phyloP scores from a whole-genome alignment of 2,797 vertebrate species.

The Periparus ater region DNA sequence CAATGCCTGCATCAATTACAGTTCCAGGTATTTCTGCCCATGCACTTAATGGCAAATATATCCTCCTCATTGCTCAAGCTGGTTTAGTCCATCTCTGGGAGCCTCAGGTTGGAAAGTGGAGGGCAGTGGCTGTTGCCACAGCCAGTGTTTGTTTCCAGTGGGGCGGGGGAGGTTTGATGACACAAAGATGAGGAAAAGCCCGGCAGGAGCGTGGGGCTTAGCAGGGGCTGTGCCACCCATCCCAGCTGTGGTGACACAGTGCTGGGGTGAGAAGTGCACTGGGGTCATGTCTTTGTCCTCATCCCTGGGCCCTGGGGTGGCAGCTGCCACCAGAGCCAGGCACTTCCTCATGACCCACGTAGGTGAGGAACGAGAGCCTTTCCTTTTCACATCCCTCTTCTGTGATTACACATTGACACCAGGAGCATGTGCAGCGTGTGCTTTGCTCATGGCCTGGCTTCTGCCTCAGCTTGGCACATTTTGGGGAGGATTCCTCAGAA shows the following conservation, averaged over 20 bases:
- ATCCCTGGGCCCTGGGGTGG: neutral
- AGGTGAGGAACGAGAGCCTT: neutral
- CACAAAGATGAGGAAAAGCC: neutral
- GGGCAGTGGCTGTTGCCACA: neutral
- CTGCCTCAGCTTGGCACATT: neutral
- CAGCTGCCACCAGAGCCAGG: neutral
- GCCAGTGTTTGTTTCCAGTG: neutral
- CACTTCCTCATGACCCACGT: rapidly evolving
- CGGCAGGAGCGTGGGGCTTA: rapidly evolving
- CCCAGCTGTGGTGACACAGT: neutral
- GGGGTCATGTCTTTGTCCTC: neutral
- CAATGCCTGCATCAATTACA: slow-evolving; percentile 12
- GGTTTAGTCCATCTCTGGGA: neutral
- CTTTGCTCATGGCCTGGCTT: neutral
- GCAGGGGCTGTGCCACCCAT: neutral
- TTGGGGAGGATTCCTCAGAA: neutral
- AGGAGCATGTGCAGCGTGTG: rapidly evolving
- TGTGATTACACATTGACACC: neutral
- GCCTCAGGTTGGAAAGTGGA: neutral
- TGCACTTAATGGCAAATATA: neutral
- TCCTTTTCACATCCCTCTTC: neutral
- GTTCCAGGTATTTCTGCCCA: slow-evolving; percentile 7
- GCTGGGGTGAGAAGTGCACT: neutral
- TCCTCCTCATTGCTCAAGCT: neutral
- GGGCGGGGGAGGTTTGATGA: neutral